Evolutionary conservation across 2,797 vertebrate genomes (phyloP), one percentile per base, ranked within the genome.

Genomic region (Fistularia tabacaria): DNA sequence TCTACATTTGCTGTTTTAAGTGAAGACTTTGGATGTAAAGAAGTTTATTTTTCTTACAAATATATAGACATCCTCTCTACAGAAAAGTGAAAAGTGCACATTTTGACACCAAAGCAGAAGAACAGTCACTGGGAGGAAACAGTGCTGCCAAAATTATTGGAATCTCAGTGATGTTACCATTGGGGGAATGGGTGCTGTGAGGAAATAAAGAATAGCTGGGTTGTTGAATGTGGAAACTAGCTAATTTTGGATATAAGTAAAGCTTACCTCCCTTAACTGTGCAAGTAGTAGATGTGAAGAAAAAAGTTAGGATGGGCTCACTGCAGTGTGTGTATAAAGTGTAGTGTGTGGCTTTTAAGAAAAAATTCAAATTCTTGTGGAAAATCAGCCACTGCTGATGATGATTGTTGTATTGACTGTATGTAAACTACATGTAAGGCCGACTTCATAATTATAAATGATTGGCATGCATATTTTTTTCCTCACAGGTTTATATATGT

Each of bases 361-460:
- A 66, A 9, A n/a, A 67, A 83, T 77, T 87, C 77, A 84, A 76
- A 85, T 64, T 49, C 25, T 25, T 25, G 25, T 66, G 68, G 70
- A 69, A 63, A 55, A 48, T 66, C 54, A 52, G 54, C 65, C 50
- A 66, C 78, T 75, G 69, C 77, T 83, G 75, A 82, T 65, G 59
- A 64, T 54, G 56, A 63, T 49, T 78, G 69, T 77, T 82, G 59
- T 80, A 67, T 69, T 74, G 74, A 77, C 69, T 83, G 81, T 75
- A 77, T 54, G 54, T 75, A 83, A 82, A 56, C 64, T 59, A 45
- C 59, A 72, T 68, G 46, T 56, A 51, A 68, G 54, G 42, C 57
- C 46, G 11, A 51, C 41, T 44, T 64, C 44, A 51, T 53, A 65
- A 49, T 69, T 60, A 71, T 42, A 54, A 25, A 25, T 49, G 59